phyloP scores from a whole-genome alignment of 2,888 invertebrate genomes.

The Amblyteles armatorius region DNA sequence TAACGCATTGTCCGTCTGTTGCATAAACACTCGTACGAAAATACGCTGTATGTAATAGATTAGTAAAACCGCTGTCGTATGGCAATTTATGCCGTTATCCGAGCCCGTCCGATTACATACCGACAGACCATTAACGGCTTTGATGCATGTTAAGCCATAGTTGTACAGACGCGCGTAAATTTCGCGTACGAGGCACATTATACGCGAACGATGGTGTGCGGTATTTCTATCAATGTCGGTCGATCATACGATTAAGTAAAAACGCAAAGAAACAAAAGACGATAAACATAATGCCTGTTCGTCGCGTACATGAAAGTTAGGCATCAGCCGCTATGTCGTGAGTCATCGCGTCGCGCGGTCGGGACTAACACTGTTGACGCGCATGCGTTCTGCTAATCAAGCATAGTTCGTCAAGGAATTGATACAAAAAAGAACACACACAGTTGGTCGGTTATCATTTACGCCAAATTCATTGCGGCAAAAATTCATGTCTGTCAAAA shows the following conservation, averaged over 20 bases:
- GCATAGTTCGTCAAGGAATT: background rate
- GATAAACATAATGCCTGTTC: background rate
- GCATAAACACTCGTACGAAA: background rate
- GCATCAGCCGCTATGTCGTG: constrained; percentile 20
- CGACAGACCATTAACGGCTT: constrained; percentile 16
- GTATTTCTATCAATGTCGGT: constrained; percentile 31
- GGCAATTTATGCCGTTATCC: constrained; percentile 15
- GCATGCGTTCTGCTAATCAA: background rate
- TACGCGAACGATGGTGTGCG: background rate
- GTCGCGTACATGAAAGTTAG: background rate
- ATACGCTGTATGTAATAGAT: background rate
- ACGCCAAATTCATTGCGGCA: no score
- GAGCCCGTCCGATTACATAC: background rate
- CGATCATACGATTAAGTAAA: constrained; percentile 28
- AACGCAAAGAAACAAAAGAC: background rate
- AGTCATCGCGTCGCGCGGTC: background rate
- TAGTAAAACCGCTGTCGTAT: background rate
- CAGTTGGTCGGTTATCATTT: no score
- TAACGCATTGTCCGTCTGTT: background rate
- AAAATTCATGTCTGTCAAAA: no score
- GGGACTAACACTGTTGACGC: background rate
- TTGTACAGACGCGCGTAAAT: constrained; percentile 28
- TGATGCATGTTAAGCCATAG: constrained; percentile 17
- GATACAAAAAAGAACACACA: background rate
- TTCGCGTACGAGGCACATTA: constrained; percentile 25